Conservation (phyloP, 2,797 vertebrate species). For the Amblyraja radiata region DNA sequence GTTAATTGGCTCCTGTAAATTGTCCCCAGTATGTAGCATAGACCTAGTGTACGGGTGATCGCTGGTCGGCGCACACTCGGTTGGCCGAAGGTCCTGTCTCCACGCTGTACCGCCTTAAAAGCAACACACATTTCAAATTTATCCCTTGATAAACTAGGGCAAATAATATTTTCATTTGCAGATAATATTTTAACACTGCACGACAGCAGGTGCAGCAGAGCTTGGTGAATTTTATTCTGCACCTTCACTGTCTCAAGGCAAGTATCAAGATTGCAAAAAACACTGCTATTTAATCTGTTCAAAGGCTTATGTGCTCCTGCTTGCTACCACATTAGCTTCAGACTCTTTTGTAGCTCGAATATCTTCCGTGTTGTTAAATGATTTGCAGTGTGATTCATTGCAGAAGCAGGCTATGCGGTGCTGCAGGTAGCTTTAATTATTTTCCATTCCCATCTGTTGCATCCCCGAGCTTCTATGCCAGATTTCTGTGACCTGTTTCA, state of each 20-base stretch:
- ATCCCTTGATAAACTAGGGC: background rate
- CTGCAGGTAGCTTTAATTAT: constrained; percentile 3
- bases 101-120: too few relatives aligned
- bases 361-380: background rate
- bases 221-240: background rate
- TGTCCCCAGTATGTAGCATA: too few relatives aligned
- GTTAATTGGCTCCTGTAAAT: too few relatives aligned
- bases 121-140: too few relatives aligned
- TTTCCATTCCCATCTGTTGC: constrained; percentile 13
- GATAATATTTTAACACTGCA: background rate
- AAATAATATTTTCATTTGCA: background rate
- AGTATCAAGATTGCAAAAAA: background rate
- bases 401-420: background rate
- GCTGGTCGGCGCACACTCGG: too few relatives aligned
- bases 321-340: background rate
- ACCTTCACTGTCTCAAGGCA: background rate
- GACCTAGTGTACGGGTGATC: too few relatives aligned
- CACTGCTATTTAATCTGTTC: background rate
- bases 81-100: too few relatives aligned
- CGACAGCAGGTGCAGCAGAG: background rate
- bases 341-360: background rate
- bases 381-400: background rate
- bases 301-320: background rate
- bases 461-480: background rate
- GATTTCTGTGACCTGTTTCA: background rate